phyloP scores from a whole-genome alignment of 2,797 vertebrate species.

The Oreochromis grahami region DNA sequence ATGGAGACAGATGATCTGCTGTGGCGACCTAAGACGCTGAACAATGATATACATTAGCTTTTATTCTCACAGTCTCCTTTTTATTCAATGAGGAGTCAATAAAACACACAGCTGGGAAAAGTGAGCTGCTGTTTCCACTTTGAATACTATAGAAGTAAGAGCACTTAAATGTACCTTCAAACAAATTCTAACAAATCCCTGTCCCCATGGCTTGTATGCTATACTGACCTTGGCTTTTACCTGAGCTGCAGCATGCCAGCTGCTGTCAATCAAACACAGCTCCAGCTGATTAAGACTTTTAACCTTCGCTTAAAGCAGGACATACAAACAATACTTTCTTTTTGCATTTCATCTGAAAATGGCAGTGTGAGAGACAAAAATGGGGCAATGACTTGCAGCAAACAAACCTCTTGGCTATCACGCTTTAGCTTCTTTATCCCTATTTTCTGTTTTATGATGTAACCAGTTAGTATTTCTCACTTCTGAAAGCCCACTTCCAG shows the following conservation, averaged over 20 bases:
- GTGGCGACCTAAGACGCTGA: not conserved
- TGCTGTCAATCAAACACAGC: not conserved
- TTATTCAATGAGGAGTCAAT: not conserved
- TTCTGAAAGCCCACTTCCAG: not conserved
- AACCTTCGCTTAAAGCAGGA: not conserved
- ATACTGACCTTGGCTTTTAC: not conserved
- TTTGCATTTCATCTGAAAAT: not conserved
- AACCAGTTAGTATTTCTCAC: not conserved
- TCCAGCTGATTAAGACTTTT: not conserved
- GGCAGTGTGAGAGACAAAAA: not conserved
- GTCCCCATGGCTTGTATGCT: not conserved
- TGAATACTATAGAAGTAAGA: not conserved
- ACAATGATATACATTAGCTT: not conserved
- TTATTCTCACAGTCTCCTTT: not conserved
- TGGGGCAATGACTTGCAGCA: not conserved
- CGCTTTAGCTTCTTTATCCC: not conserved
- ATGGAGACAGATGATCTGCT: not conserved
- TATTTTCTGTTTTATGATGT: not conserved
- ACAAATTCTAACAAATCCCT: not conserved
- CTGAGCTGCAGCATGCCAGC: not conserved
- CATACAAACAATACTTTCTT: not conserved
- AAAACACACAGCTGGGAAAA: not conserved
- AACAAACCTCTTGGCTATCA: not conserved
- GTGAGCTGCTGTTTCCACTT: not conserved
- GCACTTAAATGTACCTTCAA: not conserved